Evolutionary conservation across 2,888 invertebrate species (phyloP).

Genomic region (Metopia argyrocephala): DNA sequence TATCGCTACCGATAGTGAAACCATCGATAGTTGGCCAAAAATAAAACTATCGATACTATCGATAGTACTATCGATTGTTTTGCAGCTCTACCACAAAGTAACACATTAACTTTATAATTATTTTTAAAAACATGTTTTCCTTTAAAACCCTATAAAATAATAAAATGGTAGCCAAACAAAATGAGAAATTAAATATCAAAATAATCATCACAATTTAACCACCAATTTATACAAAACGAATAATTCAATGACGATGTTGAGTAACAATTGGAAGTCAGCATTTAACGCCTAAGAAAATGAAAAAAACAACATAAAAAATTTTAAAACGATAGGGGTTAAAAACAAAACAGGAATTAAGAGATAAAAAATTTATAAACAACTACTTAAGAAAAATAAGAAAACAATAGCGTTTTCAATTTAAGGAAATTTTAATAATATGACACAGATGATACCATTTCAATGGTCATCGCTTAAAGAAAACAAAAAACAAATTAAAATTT

Average conservation of each 20-base stretch:
- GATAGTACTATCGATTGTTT: too few species aligned
- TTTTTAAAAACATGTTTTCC: too few species aligned
- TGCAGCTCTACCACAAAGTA: too few species aligned
- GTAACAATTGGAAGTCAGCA: too few species aligned
- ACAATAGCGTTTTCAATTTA: slow-evolving; percentile 47
- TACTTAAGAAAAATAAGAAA: slow-evolving; percentile 40
- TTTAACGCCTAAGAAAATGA: slow-evolving; percentile 5
- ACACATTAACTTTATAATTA: too few species aligned
- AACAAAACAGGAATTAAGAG: too few species aligned
- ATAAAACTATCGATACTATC: too few species aligned
- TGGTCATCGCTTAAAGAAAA: slow-evolving; percentile 33
- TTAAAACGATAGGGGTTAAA: slow-evolving; percentile 15
- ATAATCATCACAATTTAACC: slow-evolving; percentile 44
- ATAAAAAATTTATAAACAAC: too few species aligned
- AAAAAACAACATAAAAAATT: not conserved
- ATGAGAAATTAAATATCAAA: slow-evolving; percentile 26
- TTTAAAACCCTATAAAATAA: slow-evolving; percentile 52
- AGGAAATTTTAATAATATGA: slow-evolving; percentile 47
- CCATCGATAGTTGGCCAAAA: too few species aligned
- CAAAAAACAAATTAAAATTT: not conserved
- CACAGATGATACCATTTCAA: slow-evolving; percentile 60
- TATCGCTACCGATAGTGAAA: too few species aligned
- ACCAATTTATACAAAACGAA: slow-evolving; percentile 39
- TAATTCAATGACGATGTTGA: slow-evolving; percentile 30
- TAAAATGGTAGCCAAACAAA: slow-evolving; percentile 14